Base-by-base conservation (phyloP, 1,140 invertebrate genomes). In the Medauroidea extradentata region DNA sequence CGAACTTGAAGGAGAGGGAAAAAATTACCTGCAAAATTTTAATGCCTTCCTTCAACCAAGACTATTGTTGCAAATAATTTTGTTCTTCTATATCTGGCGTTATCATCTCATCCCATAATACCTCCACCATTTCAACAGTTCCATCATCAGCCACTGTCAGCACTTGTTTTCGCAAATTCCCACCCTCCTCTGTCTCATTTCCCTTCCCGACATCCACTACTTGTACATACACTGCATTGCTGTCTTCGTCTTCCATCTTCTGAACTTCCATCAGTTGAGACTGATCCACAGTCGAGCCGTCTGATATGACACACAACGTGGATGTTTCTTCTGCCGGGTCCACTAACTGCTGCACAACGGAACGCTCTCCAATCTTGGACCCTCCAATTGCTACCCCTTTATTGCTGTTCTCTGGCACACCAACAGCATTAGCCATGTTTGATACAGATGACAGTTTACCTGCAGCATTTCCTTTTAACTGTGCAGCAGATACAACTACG, bases 91-190 rank as follows among this genome's bases (percentile, higher is more conserved):
- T 21, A 51, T 51, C 53, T 13, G 39, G n/a, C 27, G 43, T 34
- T 34, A 60, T 23, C 44, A 57, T 46, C 19, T 67, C 65, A 53
- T 69, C 65, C 68, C 68, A 69, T 41, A 67, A 58, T 25, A 69
- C 68, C 57, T 68, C 65, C 5, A 69, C 66, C 68, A 69, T 69
- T 57, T 69, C 66, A 16, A 69, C 66, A 44, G 66, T 62, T 2
- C 68, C 68, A 50, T 69, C 68, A 24, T 67, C 68, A 7, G 61
- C 58, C 3, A 69, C 66, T 2, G 65, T 63, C 5, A 68, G 49
- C 21, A 69, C 63, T 46, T 69, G 65, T 41, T 67, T 67, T 18
- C 57, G 23, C 5, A 53, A 27, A 29, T 51, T 53, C 18, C 29
- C 29, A 21, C 34, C 16, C n/a, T 58, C 48, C 11, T 52, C 55